Evolutionary conservation across 2,888 invertebrate genomes (phyloP), one percentile per base, ranked within the genome.

Genomic region (Idaea biselata): DNA sequence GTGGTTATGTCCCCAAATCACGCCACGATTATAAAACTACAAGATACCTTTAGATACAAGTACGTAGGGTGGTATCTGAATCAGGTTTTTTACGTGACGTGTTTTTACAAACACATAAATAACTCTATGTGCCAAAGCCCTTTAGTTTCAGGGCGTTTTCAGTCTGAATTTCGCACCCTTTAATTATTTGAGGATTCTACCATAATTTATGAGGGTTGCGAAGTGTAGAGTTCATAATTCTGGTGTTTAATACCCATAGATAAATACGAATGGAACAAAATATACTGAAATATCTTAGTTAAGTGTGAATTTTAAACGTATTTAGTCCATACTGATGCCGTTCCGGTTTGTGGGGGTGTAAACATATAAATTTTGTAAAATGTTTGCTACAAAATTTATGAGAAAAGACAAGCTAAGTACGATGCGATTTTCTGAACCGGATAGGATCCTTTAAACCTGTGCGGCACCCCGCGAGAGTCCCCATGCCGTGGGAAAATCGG

Each of bases 181-280:
- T 44, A 44, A 44, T 44, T 44, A 44, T 44, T 44, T 44, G 44
- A 44, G 44, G 44, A 44, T 44, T 44, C 44, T 44, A 44, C 44
- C 8, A 44, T 44, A 44, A 44, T 44, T 44, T 44, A 44, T 44
- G 44, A 44, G 44, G 44, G 44, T 44, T 44, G 11, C 44, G 14
- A 44, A 44, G 8, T 44, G 44, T 44, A 0, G 44, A 44, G 44
- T 44, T 44, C 44, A 44, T 44, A 14, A 8, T 44, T 44, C 14
- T 44, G 32, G 44, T 44, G 44, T 44, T 44, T 44, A 44, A 44
- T 44, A 44, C 44, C 5, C 25, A 25, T 25, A 25, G 25, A 25
- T 25, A 25, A 25, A 25, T 25, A 25, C 25, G 25, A 25, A 25
- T 25, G 25, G 5, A 25, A 25, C 25, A 25, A 25, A 25, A 25